Base-by-base conservation (phyloP, 2,113 vertebrate species). In the Ptyas mucosa region DNA sequence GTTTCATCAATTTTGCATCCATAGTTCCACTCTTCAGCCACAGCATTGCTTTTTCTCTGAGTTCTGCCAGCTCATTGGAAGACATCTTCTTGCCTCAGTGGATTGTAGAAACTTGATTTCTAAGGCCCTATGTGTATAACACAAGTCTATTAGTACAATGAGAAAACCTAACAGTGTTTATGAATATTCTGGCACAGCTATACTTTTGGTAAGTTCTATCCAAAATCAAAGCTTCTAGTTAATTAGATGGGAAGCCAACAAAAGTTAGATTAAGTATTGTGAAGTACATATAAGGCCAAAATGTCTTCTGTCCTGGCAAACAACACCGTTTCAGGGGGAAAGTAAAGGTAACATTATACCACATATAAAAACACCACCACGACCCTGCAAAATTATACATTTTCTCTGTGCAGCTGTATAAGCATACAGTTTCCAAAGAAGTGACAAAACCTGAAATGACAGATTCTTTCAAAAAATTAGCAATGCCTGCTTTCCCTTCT, bases 101-200 rank as follows among this genome's bases (percentile, higher is more conserved):
- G 49, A 69, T 0, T 4, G 11, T 15, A 53, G 14, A 43, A 0
- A 64, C 85, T 29, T 34, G 21, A 90, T 21, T 43, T 91, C 4
- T 58, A n/a, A 0, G 9, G 0, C 0, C 8, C 5, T 29, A 10
- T 87, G 90, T 90, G 85, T 87, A 0, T 64, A 0, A 8, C 46
- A 4, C 0, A 0, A 5, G 92, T 92, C 69, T 89, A 0, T 49
- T 26, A 21, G 64, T 91, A 64, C 53, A 1, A 0, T 3, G 51
- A 88, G 51, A n/a, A 90, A 89, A 23, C 9, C 54, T 0, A 11
- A 57, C 43, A 58, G 11, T 5, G 0, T 43, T 89, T 34, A 1
- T 52, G 85, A 57, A 54, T 8, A 18, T 11, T 0, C 0, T 23
- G 10, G 26, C 5, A 29, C 54, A 57, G 81, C 52, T n/a, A 21